phyloP scores from a whole-genome alignment of 92 coral and sea anemone genomes.

The Palythoa grandiflora region DNA sequence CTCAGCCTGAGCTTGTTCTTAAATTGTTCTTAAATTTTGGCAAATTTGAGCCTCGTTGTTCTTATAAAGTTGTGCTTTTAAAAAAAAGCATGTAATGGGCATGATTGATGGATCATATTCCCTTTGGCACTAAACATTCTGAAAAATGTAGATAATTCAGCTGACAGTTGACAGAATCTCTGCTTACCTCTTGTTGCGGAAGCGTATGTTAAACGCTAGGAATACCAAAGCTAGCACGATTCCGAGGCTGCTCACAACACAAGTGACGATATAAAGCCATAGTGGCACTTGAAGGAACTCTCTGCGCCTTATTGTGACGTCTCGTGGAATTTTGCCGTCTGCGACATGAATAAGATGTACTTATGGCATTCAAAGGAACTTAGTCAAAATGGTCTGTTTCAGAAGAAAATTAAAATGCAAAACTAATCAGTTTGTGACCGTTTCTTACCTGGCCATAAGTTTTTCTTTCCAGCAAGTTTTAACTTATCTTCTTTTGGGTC shows the following conservation, averaged over 20 bases:
- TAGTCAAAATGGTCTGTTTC: not conserved
- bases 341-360: not conserved
- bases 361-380: not conserved
- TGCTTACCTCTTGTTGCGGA: slow-evolving; percentile 75
- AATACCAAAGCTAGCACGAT: slow-evolving; percentile 77
- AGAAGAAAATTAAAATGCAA: not conserved
- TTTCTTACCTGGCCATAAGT: slow-evolving; percentile 83
- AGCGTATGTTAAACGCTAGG: slow-evolving; percentile 75
- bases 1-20: too few species aligned
- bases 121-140: too few species aligned
- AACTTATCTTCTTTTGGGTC: slow-evolving; percentile 63
- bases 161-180: not conserved
- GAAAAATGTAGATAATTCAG: too few species aligned
- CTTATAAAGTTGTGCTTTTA: too few species aligned
- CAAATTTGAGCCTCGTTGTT: too few species aligned
- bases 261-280: slow-evolving; percentile 72
- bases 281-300: slow-evolving; percentile 73
- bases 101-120: too few species aligned
- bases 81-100: too few species aligned
- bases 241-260: slow-evolving; percentile 72
- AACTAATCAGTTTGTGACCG: not conserved
- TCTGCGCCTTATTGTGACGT: slow-evolving; percentile 64
- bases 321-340: slow-evolving; percentile 79
- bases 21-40: too few species aligned
- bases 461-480: slow-evolving; percentile 67